A percentile compares a stretch with the other conserved stretches of the same genome.
Conservation (phyloP, 2,888 invertebrate species). For the Amiota communis region DNA sequence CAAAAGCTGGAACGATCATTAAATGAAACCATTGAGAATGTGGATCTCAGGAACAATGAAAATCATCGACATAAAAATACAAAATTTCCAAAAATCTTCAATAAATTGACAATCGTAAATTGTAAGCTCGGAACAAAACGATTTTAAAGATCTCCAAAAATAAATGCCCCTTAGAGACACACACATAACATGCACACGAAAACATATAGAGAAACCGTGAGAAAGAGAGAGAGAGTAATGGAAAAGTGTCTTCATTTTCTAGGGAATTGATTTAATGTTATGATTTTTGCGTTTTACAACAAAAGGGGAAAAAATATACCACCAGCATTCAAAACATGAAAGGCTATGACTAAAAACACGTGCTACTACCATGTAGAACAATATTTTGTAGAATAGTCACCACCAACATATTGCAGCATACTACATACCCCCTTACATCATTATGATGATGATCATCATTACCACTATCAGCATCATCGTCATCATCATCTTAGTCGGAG, state of each 20-base stretch:
- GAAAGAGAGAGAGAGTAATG: constrained; percentile 29
- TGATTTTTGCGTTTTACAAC: constrained; percentile 29
- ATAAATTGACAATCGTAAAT: constrained; percentile 18
- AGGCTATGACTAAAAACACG: constrained; percentile 26
- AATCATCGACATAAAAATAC: not conserved
- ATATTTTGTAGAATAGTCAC: constrained; percentile 43
- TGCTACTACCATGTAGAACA: constrained; percentile 9
- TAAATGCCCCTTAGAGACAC: constrained; percentile 36
- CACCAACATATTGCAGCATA: not conserved
- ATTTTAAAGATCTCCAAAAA: constrained; percentile 48
- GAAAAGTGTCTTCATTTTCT: constrained; percentile 55
- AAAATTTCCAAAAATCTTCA: constrained; percentile 20
- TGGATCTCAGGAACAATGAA: not conserved
- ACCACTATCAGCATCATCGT: too few species aligned
- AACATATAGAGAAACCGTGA: constrained; percentile 1
- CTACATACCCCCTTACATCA: constrained; percentile 18
- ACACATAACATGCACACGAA: not conserved
- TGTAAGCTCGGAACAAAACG: constrained; percentile 15
- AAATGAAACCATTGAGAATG: constrained; percentile 2
- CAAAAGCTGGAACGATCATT: constrained; percentile 24
- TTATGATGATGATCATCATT: too few species aligned
- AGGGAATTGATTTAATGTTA: constrained; percentile 61
- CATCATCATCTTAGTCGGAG: not conserved
- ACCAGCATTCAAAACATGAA: not conserved
- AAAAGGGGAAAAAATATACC: not conserved